These are phyloP conservation scores for Gryllus longicercus DNA, from an alignment of 2,888 invertebrate species.

Conservation along the genomic window DNA sequence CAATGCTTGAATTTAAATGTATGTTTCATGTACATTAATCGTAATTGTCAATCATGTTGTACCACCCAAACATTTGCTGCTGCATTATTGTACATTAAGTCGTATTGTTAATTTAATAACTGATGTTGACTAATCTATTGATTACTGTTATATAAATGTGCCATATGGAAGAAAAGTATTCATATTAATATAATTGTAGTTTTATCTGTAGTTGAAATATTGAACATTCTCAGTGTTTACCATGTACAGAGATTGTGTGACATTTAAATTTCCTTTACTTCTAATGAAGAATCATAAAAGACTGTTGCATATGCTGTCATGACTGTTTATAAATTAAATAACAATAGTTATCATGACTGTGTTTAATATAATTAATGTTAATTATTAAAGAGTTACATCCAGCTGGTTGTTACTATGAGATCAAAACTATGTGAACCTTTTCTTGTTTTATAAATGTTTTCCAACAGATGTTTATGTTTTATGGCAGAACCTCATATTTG, in stretches of 20 bases:
- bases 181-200: constrained; percentile 27
- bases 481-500: not conserved
- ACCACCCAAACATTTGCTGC: not conserved
- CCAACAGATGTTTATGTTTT: not conserved
- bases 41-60: not conserved
- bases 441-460: not conserved
- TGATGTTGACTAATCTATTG: constrained; percentile 27
- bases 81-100: not conserved
- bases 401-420: constrained; percentile 21
- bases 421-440: not conserved
- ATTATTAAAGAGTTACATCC: constrained; percentile 26
- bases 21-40: not conserved
- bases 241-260: constrained; percentile 6
- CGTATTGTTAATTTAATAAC: constrained; percentile 23
- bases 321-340: constrained; percentile 9
- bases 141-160: constrained; percentile 34
- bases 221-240: constrained; percentile 8
- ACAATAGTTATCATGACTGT: not conserved
- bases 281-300: not conserved
- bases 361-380: constrained; percentile 3
- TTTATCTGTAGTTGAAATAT: not conserved
- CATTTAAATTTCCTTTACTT: constrained; percentile 10
- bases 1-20: not conserved
- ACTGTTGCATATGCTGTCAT: constrained; percentile 6
- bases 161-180: constrained; percentile 32